Conservation (phyloP, 2,888 invertebrate genomes). For the Linnaemya tessellans region DNA sequence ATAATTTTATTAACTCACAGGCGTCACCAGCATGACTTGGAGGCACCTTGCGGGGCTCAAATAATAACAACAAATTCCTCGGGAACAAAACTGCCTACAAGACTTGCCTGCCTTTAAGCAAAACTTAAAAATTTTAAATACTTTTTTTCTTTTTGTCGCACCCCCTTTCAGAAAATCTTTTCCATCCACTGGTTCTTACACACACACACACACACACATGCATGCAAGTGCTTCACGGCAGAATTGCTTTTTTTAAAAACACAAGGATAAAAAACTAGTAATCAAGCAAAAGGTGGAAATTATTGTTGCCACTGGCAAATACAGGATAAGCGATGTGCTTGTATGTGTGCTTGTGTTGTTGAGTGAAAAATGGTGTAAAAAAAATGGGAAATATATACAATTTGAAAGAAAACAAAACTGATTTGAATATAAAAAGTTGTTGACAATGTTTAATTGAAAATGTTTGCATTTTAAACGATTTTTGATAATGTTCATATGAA, state of each 20-base stretch:
- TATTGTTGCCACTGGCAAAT: slow-evolving; percentile 53
- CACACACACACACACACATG: not conserved
- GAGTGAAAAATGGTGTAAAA: slow-evolving; percentile 35
- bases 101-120: not conserved
- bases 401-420: slow-evolving; percentile 12
- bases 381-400: slow-evolving; percentile 49
- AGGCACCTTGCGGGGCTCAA: not conserved
- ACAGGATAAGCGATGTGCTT: slow-evolving; percentile 39
- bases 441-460: slow-evolving; percentile 83
- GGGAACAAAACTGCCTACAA: not conserved
- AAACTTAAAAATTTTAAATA: not conserved
- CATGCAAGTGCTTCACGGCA: not conserved
- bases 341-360: slow-evolving; percentile 1
- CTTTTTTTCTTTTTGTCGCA: not conserved
- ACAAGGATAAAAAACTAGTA: slow-evolving; percentile 28
- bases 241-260: slow-evolving; percentile 1
- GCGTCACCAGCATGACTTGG: too few relatives aligned
- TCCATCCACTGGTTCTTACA: not conserved
- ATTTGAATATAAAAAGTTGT: slow-evolving; percentile 56
- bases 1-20: slow-evolving; percentile 75
- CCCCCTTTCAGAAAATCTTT: not conserved
- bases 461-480: slow-evolving; percentile 83
- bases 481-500: slow-evolving; percentile 69
- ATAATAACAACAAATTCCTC: not conserved
- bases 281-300: slow-evolving; percentile 65